Percentiles rank a stretch among this genome's conserved stretches.
phyloP scores from a whole-genome alignment of 2,113 vertebrate species.

The Cyprinodon brontotheroides region DNA sequence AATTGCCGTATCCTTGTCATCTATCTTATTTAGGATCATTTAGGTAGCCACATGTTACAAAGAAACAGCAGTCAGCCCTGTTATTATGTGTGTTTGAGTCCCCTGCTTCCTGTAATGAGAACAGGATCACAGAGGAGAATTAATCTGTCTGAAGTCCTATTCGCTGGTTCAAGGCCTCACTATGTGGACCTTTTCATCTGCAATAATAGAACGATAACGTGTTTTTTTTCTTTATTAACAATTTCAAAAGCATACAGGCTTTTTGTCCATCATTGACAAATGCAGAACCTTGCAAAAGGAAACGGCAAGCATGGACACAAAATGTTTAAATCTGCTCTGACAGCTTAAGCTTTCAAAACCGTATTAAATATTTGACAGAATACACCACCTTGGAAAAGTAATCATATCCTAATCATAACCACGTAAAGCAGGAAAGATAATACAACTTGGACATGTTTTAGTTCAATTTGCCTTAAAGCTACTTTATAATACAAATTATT shows the following conservation, averaged over 20 bases:
- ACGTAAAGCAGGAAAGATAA: no score
- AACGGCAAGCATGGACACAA: neutral
- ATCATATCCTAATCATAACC: neutral
- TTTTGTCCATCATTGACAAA: neutral
- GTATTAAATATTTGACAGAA: no score
- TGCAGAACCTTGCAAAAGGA: neutral
- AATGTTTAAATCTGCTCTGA: neutral
- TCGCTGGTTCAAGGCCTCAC: constrained; percentile 54
- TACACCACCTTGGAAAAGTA: neutral
- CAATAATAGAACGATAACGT: constrained; percentile 6
- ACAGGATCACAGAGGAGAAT: constrained; percentile 66
- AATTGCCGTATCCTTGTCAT: constrained; percentile 74
- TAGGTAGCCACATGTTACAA: constrained; percentile 74
- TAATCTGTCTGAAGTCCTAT: constrained; percentile 66
- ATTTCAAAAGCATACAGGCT: neutral
- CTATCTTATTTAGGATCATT: constrained; percentile 76
- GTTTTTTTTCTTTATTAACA: neutral
- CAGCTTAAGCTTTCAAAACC: neutral
- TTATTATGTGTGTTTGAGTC: constrained; percentile 72
- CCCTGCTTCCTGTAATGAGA: constrained; percentile 65
- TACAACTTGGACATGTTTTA: no score
- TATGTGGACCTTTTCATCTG: constrained; percentile 27
- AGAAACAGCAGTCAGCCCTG: constrained; percentile 69
- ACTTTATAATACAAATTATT: neutral
- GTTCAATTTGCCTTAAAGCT: no score